Percentiles rank a stretch among this genome's conserved stretches.
These are phyloP conservation scores for Mormyrops attenuatus DNA, from an alignment of 2,797 vertebrate genomes.

Conservation along the genomic window DNA sequence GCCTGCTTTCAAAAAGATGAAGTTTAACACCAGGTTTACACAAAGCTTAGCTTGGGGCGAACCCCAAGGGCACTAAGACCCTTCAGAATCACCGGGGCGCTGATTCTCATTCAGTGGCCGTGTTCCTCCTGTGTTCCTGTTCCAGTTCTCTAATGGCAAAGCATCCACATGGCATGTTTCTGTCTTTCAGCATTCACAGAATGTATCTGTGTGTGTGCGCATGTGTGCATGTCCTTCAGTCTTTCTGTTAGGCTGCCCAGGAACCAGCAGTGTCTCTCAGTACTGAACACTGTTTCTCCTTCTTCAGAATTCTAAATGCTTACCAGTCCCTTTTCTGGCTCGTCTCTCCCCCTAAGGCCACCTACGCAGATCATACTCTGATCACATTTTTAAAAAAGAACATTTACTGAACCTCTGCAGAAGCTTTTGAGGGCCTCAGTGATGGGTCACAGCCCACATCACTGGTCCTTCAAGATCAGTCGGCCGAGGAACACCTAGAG, in stretches of 20 bases:
- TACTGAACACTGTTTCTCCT: background rate
- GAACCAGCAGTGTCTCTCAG: background rate
- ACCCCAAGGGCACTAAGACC: background rate
- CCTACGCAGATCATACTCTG: background rate
- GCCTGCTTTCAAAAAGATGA: background rate
- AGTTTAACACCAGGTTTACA: background rate
- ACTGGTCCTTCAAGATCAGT: background rate
- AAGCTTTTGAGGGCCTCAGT: background rate
- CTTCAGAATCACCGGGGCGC: background rate
- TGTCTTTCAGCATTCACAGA: background rate
- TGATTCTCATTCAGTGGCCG: background rate
- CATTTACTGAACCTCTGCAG: background rate
- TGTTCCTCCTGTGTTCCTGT: background rate
- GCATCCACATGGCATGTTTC: background rate
- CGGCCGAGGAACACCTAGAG: background rate
- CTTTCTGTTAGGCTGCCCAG: background rate
- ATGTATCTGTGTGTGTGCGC: background rate
- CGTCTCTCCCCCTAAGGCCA: background rate
- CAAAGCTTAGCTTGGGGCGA: background rate
- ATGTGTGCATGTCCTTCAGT: background rate
- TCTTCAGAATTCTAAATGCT: background rate
- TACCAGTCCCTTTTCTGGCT: background rate
- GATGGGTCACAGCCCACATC: background rate
- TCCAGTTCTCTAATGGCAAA: background rate
- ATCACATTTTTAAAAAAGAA: background rate